Conservation (phyloP, 64 coral and sea anemone genomes). For the Stichodactyla mertensii region DNA sequence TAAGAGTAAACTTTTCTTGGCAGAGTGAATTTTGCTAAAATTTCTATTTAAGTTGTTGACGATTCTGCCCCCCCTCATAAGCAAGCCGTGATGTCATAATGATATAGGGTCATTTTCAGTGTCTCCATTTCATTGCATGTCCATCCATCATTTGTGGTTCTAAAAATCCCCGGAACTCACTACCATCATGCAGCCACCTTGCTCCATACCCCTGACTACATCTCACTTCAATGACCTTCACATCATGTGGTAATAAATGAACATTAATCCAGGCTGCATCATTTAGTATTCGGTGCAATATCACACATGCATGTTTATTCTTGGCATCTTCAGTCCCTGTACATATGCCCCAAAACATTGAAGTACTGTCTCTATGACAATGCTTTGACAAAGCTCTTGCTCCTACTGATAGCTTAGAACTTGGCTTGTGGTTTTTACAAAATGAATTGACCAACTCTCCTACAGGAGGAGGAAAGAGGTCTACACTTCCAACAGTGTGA, state of each 20-base stretch:
- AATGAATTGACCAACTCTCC: constrained; percentile 49
- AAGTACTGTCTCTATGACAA: constrained; percentile 66
- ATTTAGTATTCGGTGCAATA: constrained; percentile 46
- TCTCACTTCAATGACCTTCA: constrained; percentile 83
- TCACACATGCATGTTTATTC: constrained; percentile 53
- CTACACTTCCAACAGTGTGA: constrained; percentile 71
- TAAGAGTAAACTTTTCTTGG: too few relatives aligned
- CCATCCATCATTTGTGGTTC: constrained; percentile 92
- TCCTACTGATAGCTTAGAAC: constrained; percentile 63
- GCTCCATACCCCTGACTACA: constrained; percentile 72
- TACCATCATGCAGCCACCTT: constrained; percentile 73
- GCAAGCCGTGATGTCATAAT: too few relatives aligned
- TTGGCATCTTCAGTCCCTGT: constrained; percentile 69
- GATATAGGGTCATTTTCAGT: constrained; percentile 17
- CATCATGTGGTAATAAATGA: constrained; percentile 64
- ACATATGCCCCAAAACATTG: constrained; percentile 73
- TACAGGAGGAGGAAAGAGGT: constrained; percentile 60
- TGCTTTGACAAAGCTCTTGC: constrained; percentile 90
- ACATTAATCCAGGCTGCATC: constrained; percentile 93
- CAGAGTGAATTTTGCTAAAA: too few relatives aligned
- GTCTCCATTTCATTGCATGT: constrained; percentile 75
- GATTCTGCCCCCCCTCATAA: too few relatives aligned
- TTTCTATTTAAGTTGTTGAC: too few relatives aligned
- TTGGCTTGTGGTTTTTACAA: constrained; percentile 58
- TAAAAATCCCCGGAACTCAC: constrained; percentile 77